Conservation (phyloP, 2,113 vertebrate species). For the Sebastes fasciatus region DNA sequence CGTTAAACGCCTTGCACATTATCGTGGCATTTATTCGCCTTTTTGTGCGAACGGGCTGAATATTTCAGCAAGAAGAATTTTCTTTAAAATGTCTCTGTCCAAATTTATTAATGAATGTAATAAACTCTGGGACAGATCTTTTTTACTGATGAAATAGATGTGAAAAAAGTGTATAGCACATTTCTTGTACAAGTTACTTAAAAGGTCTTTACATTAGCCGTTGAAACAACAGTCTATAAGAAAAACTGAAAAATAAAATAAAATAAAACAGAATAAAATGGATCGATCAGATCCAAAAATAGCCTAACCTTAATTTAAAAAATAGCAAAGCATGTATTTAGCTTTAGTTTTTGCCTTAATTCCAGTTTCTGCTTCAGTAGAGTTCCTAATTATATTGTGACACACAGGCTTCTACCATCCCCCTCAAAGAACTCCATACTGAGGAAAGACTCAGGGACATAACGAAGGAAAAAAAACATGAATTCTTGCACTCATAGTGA, state of each 20-base stretch:
- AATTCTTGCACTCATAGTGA: not conserved
- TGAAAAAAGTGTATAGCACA: not conserved
- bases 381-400: not conserved
- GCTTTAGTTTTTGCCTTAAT: not conserved
- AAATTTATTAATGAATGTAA: not conserved
- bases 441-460: constrained; percentile 13
- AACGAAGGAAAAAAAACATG: not conserved
- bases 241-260: not conserved
- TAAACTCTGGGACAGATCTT: not conserved
- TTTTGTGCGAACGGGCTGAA: not conserved
- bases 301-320: not conserved
- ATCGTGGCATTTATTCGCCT: no score
- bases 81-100: not conserved
- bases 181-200: no score
- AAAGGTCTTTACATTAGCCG: no score
- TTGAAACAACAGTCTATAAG: not conserved
- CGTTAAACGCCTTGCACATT: no score
- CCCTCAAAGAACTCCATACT: not conserved
- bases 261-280: not conserved
- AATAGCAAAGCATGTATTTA: not conserved
- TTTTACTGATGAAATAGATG: not conserved
- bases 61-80: not conserved
- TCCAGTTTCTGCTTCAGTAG: not conserved
- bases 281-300: not conserved
- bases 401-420: not conserved